A percentile compares a stretch with the other conserved stretches of the same genome.
phyloP scores from a whole-genome alignment of 2,797 vertebrate genomes.

The Aplochiton taeniatus region DNA sequence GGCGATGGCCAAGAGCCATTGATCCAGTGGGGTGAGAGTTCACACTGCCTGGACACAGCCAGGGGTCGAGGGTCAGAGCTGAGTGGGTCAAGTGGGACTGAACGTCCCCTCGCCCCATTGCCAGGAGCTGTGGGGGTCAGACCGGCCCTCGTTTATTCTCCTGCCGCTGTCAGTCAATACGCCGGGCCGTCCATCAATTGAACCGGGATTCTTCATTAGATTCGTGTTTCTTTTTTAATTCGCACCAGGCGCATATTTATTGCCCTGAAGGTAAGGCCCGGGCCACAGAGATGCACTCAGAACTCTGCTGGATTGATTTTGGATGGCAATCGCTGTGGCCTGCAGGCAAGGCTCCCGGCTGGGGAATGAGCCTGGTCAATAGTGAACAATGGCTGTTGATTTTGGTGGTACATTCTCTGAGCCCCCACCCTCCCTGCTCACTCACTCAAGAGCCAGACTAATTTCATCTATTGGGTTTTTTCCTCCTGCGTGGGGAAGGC shows the following conservation, averaged over 20 bases:
- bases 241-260: constrained; percentile 36
- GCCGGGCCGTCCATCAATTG: constrained; percentile 46
- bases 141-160: constrained; percentile 62
- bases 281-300: constrained; percentile 46
- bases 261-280: constrained; percentile 51
- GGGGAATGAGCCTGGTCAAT: constrained; percentile 53
- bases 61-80: constrained; percentile 59
- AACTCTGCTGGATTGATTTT: constrained; percentile 68
- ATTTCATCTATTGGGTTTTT: constrained; percentile 65
- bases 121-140: constrained; percentile 62
- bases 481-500: constrained; percentile 52
- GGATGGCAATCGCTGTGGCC: constrained; percentile 66
- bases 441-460: no score
- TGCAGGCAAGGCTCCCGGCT: constrained; percentile 33
- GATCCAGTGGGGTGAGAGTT: constrained; percentile 71
- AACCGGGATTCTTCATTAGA: constrained; percentile 63
- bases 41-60: constrained; percentile 49
- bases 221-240: constrained; percentile 66
- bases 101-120: constrained; percentile 69
- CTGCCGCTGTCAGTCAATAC: constrained; percentile 65
- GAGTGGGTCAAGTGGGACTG: constrained; percentile 75
- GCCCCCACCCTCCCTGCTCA: constrained; percentile 24
- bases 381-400: constrained; percentile 66
- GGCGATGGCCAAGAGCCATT: constrained; percentile 68
- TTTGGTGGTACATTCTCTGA: constrained; percentile 58